These are phyloP conservation scores for Microctonus brassicae DNA, from an alignment of 2,888 invertebrate genomes.

Conservation along the genomic window DNA sequence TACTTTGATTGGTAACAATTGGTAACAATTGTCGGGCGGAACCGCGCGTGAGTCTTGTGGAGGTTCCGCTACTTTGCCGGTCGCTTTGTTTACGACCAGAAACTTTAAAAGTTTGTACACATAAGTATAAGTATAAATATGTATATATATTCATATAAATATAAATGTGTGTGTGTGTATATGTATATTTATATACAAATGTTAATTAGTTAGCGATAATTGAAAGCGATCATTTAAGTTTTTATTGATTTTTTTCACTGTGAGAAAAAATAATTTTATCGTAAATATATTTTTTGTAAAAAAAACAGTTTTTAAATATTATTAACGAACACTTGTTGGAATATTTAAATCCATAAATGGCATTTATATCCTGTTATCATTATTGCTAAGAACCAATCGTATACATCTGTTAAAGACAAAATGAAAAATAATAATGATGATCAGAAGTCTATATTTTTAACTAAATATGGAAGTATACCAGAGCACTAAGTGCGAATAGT, in stretches of 20 bases:
- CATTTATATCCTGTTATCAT: slow-evolving; percentile 12
- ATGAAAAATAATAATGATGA: neutral
- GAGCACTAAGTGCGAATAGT: neutral
- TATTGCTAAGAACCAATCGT: neutral
- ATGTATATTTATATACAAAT: slow-evolving; percentile 59
- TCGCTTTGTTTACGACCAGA: slow-evolving; percentile 65
- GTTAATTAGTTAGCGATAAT: no score
- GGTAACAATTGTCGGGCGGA: slow-evolving; percentile 69
- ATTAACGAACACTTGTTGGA: neutral
- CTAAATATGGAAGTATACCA: slow-evolving; percentile 24
- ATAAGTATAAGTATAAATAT: slow-evolving; percentile 58
- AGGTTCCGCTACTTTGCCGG: slow-evolving; percentile 65
- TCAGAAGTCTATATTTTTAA: slow-evolving; percentile 3
- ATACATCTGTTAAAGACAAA: neutral
- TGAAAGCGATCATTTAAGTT: no score
- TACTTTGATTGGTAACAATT: slow-evolving; percentile 68
- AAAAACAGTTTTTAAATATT: neutral
- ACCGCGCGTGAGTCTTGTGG: slow-evolving; percentile 49
- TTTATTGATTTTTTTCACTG: neutral
- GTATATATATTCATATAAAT: no score
- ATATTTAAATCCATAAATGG: neutral
- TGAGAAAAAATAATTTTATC: neutral
- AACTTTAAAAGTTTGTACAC: slow-evolving; percentile 61
- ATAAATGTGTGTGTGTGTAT: no score
- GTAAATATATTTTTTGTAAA: neutral